Conservation (phyloP, 2,113 vertebrate species). For the Pseudopipra pipra region DNA sequence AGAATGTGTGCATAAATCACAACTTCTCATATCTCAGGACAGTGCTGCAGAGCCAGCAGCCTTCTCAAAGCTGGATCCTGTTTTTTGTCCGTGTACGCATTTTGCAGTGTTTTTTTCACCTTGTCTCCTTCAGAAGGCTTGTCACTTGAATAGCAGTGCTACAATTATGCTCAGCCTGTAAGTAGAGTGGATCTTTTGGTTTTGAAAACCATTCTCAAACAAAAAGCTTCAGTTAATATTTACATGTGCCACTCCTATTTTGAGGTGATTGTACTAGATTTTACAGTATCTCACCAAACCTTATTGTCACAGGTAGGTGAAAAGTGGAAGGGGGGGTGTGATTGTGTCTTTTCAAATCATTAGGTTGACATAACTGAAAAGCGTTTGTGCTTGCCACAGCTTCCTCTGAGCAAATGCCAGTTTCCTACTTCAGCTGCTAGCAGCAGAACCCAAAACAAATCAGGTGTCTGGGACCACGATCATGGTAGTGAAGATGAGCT, state of each 20-base stretch:
- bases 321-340: background rate
- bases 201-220: background rate
- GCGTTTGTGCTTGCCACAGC: background rate
- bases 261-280: background rate
- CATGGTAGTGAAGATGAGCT: background rate
- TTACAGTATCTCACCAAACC: background rate
- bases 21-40: background rate
- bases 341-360: background rate
- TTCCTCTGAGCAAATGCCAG: background rate
- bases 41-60: background rate
- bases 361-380: background rate
- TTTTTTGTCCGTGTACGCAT: background rate
- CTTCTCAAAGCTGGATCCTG: background rate
- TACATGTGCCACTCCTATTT: background rate
- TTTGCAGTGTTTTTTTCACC: background rate
- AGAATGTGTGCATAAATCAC: background rate
- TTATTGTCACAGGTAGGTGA: background rate
- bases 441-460: fast-evolving
- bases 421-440: background rate
- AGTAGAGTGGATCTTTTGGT: background rate
- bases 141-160: background rate
- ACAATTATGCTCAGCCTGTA: fast-evolving
- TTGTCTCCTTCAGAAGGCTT: background rate
- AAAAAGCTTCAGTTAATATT: background rate
- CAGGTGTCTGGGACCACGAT: background rate